phyloP scores from a whole-genome alignment of 2,797 vertebrate genomes.

The Trachops cirrhosus region DNA sequence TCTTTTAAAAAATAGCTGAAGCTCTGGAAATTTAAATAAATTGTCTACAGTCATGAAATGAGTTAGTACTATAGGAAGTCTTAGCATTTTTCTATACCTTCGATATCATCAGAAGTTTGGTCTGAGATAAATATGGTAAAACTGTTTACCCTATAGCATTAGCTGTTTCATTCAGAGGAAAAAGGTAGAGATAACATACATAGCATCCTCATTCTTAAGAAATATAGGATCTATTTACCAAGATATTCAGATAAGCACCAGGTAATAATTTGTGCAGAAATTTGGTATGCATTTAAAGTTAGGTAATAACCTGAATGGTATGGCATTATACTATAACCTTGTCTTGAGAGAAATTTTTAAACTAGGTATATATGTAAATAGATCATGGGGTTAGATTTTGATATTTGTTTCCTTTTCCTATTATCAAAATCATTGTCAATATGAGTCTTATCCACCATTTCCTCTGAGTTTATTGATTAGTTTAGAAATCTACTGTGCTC shows the following conservation, averaged over 20 bases:
- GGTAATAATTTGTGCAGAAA: neutral
- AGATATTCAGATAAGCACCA: neutral
- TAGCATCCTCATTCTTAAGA: neutral
- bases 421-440: neutral
- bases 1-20: neutral
- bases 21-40: neutral
- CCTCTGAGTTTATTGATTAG: neutral
- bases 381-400: neutral
- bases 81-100: neutral
- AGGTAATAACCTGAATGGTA: neutral
- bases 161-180: neutral
- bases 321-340: neutral
- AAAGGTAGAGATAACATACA: neutral
- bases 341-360: neutral
- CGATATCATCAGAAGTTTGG: neutral
- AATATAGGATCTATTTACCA: neutral
- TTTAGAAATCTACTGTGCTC: neutral
- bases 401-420: neutral
- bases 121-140: slow-evolving; percentile 22
- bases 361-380: neutral
- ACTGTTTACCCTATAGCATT: neutral
- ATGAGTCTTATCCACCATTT: neutral
- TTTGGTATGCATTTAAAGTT: neutral
- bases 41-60: neutral
- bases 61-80: neutral